phyloP scores from a whole-genome alignment of 2,113 vertebrate species.

The Nerophis ophidion region DNA sequence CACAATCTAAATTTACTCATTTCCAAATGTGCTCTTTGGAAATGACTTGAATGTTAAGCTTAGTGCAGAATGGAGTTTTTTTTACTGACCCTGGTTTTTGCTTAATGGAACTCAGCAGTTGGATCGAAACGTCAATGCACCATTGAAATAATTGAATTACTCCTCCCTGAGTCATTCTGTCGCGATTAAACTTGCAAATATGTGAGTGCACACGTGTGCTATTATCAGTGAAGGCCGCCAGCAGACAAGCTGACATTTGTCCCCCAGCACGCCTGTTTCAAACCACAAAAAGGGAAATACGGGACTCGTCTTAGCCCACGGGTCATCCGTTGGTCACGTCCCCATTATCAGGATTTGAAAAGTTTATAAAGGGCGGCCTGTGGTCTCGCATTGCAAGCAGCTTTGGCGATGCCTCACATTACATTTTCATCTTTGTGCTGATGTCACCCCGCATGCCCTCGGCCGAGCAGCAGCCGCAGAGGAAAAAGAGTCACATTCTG shows the following conservation, averaged over 20 bases:
- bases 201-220: slow-evolving; percentile 21
- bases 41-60: neutral
- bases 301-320: neutral
- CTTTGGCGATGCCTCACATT: slow-evolving; percentile 62
- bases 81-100: slow-evolving; percentile 23
- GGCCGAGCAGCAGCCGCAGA: slow-evolving; percentile 38
- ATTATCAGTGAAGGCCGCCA: slow-evolving; percentile 19
- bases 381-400: slow-evolving; percentile 51
- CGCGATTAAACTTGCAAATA: slow-evolving; percentile 52
- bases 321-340: slow-evolving; percentile 56
- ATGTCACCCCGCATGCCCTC: slow-evolving; percentile 57
- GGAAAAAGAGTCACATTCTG: slow-evolving; percentile 65
- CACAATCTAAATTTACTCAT: too few species aligned
- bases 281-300: neutral
- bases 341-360: slow-evolving; percentile 48
- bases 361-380: slow-evolving; percentile 48
- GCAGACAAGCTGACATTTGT: slow-evolving; percentile 21
- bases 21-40: neutral
- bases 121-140: slow-evolving; percentile 50
- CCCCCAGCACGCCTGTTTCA: slow-evolving; percentile 6
- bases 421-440: slow-evolving; percentile 68
- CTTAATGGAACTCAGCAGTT: slow-evolving; percentile 35
- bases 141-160: slow-evolving; percentile 60
- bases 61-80: slow-evolving; percentile 15
- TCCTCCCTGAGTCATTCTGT: slow-evolving; percentile 57